Evolutionary conservation across 2,113 vertebrate genomes (phyloP), one percentile per base, ranked within the genome.

Genomic region (Amia ocellicauda): DNA sequence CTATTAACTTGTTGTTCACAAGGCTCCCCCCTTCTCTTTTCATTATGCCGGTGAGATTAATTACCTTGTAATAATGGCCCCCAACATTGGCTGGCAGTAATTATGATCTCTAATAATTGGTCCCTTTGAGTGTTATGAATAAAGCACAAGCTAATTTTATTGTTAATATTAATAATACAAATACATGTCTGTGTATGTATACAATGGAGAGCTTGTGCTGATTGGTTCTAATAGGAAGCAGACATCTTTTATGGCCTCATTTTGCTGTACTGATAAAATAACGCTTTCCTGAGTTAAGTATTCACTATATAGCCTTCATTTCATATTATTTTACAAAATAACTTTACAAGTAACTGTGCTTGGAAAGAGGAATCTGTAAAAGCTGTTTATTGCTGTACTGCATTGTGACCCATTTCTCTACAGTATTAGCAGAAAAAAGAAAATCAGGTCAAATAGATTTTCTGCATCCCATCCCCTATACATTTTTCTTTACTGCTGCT

Each of bases 101-200:
- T 87, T 87, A 89, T 85, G 85, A 85, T 84, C 86, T 36, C 11
- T 87, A 86, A 85, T 87, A 82, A 87, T 85, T 87, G 76, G 83
- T 78, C 78, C 82, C 80, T 85, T 80, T 82, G 83, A 88, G 84
- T 82, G 76, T 80, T 79, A 78, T 73, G 79, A 84, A 85, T 80
- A 86, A 84, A 87, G 84, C 76, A 75, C 66, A 31, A 73, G 82
- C 78, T 75, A 66, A 72, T 83, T 78, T 83, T 83, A 77, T 80
- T 85, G 73, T 86, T 36, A 36, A 36, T 36, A 36, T 36, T 36
- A 36, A 36, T 36, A 36, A 2, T 7, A 36, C 31, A 4, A 36
- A 36, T 36, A 36, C 11, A 10, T 7, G 31, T 10, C 31, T 36
- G 11, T 1, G 31, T 36, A 36, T 36, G 31, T 36, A 36, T 7